Base-by-base conservation (phyloP, 2,797 vertebrate species). In the Odontamblyopus rebecca region DNA sequence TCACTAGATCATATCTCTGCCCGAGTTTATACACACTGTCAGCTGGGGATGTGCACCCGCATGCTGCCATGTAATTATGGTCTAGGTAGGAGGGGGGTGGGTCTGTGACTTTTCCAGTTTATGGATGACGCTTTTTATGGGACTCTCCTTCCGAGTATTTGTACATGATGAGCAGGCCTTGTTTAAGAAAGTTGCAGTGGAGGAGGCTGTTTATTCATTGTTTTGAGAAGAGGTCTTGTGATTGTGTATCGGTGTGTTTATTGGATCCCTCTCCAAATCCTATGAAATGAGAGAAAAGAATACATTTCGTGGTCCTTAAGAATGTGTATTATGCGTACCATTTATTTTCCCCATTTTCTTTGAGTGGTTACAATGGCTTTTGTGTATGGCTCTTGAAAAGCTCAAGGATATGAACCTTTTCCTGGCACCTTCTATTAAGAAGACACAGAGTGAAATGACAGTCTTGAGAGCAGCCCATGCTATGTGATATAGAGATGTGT, bases 1-100 rank as follows among this genome's bases (percentile, higher is more conserved):
- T 90, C 91, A 87, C 87, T 89, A 89, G 89, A 94, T 93, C 86
- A 89, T 92, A 90, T 94, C 92, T 88, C 84, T 86, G 82, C 74
- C 89, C 80, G 84, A 75, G 87, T 93, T 92, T 89, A 92, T 89
- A 89, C 85, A 87, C 87, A 88, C 85, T 89, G 88, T 86, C 87
- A 90, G 88, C 80, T 78, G 61, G 82, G 85, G 89, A 87, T 71
- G 82, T 92, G 93, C 85, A 86, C 75, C 79, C 26, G 82, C 89
- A 91, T 88, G 83, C 84, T 84, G 80, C 88, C 74, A 71, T 85
- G 85, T 90, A 90, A 92, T 94, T 92, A 93, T 80, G 83, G 74
- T 75, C 60, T 66, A 80, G 79, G 86, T 78, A 79, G 74, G 68
- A 76, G 76, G 73, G 67, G 72, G 67, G 77, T 77, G 53, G 44